phyloP scores from a whole-genome alignment of 2,888 invertebrate genomes.

The Pterostichus madidus region DNA sequence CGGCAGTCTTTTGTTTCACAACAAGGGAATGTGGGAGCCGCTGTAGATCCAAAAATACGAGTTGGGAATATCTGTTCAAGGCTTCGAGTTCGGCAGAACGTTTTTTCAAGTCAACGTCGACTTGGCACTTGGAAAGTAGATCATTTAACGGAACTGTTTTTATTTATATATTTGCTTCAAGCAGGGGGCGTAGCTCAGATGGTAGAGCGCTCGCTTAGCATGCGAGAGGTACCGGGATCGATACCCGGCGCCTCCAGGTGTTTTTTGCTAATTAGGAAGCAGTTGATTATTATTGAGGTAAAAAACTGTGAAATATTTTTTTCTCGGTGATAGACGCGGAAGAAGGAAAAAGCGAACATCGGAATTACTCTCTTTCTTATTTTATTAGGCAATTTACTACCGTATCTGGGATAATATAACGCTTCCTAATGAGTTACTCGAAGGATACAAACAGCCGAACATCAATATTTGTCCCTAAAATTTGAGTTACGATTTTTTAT shows the following conservation, averaged over 20 bases:
- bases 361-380: too few species aligned
- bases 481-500: too few species aligned
- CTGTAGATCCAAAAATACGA: constrained; percentile 7
- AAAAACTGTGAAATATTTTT: too few species aligned
- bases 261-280: background rate
- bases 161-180: background rate
- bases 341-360: too few species aligned
- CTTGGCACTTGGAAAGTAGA: constrained; percentile 13
- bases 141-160: constrained; percentile 11
- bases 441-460: too few species aligned
- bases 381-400: too few species aligned
- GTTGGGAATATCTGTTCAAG: background rate
- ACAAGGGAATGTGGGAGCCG: background rate
- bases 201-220: constrained; percentile 81
- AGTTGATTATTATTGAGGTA: too few species aligned
- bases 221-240: constrained; percentile 81
- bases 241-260: constrained; percentile 77
- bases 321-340: too few species aligned
- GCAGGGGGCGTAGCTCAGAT: constrained; percentile 78
- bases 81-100: background rate
- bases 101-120: constrained; percentile 11
- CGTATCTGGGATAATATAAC: too few species aligned
- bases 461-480: too few species aligned
- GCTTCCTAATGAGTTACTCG: too few species aligned
- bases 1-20: constrained; percentile 12